phyloP scores from a whole-genome alignment of 35 echinoderm and acorn worm genomes.

The Strongylocentrotus purpuratus region DNA sequence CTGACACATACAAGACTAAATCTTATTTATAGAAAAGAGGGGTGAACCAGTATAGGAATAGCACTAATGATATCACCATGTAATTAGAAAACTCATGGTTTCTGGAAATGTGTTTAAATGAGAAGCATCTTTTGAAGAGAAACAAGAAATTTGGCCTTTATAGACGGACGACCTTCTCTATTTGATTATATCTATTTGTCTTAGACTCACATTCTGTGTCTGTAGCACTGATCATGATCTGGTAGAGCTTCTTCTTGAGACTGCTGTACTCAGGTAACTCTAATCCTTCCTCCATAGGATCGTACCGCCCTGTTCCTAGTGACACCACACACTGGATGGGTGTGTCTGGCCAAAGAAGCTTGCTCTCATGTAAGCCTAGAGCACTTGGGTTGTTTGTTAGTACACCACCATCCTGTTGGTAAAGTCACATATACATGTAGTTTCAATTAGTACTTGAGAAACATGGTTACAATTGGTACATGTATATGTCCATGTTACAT shows the following conservation, averaged over 20 bases:
- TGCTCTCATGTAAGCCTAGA: conserved; percentile 87
- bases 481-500: neutral
- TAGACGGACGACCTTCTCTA: no score
- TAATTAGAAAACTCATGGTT: no score
- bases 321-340: conserved; percentile 95
- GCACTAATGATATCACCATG: no score
- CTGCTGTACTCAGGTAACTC: conserved; percentile 80
- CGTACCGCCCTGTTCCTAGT: conserved; percentile 86
- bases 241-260: conserved; percentile 82
- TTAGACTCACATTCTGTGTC: conserved; percentile 88
- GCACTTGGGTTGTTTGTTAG: conserved; percentile 96
- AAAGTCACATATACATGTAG: neutral
- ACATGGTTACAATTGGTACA: neutral
- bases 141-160: no score
- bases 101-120: no score
- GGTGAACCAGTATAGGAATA: no score
- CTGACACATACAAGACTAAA: neutral
- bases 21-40: no score
- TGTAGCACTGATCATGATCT: conserved; percentile 95
- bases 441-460: neutral
- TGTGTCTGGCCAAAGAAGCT: conserved; percentile 88
- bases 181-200: no score
- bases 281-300: conserved; percentile 63
- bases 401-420: conserved; percentile 91
- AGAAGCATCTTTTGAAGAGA: no score